Percentiles rank a stretch among this genome's conserved stretches.
Evolutionary conservation across 2,797 vertebrate genomes (phyloP).

Genomic region (Knipowitschia caucasica): DNA sequence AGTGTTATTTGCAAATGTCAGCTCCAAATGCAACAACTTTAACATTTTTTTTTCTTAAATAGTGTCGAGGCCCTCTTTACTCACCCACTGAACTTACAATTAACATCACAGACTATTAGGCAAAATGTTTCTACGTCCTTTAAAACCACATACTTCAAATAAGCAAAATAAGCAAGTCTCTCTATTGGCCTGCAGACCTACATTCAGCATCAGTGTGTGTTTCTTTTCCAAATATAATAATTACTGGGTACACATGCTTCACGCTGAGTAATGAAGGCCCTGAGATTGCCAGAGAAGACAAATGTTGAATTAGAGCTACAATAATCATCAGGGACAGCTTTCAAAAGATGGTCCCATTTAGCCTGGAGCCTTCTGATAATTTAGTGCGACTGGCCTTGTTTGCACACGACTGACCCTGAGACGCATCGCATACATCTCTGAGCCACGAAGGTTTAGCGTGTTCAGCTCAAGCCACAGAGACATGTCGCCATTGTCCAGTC

Average conservation of each 20-base stretch:
- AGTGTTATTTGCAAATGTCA: conserved; percentile 67
- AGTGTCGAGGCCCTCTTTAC: conserved; percentile 9
- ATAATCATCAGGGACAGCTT: conserved; percentile 44
- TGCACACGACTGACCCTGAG: conserved; percentile 38
- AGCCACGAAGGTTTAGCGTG: conserved; percentile 15
- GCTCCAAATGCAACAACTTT: conserved; percentile 42
- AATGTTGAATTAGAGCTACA: conserved; percentile 56
- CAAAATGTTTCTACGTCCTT: conserved; percentile 22
- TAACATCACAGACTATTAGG: no score
- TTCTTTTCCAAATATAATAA: conserved; percentile 54
- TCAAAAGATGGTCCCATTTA: conserved; percentile 29
- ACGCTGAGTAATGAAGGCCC: conserved; percentile 56
- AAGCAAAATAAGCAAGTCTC: conserved; percentile 37
- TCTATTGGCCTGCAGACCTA: conserved; percentile 20
- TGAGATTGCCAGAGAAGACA: conserved; percentile 31
- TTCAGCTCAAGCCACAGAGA: conserved; percentile 17
- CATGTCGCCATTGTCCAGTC: conserved; percentile 48
- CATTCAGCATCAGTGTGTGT: conserved; percentile 39
- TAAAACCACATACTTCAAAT: neutral
- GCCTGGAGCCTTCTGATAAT: conserved; percentile 36
- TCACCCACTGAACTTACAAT: conserved; percentile 27
- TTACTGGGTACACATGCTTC: conserved; percentile 36
- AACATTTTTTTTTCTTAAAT: conserved; percentile 29
- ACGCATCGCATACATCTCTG: conserved; percentile 16
- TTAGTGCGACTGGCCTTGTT: conserved; percentile 29